A percentile compares a stretch with the other conserved stretches of the same genome.
phyloP scores from a whole-genome alignment of 1,140 invertebrate species.

The Pantala flavescens region DNA sequence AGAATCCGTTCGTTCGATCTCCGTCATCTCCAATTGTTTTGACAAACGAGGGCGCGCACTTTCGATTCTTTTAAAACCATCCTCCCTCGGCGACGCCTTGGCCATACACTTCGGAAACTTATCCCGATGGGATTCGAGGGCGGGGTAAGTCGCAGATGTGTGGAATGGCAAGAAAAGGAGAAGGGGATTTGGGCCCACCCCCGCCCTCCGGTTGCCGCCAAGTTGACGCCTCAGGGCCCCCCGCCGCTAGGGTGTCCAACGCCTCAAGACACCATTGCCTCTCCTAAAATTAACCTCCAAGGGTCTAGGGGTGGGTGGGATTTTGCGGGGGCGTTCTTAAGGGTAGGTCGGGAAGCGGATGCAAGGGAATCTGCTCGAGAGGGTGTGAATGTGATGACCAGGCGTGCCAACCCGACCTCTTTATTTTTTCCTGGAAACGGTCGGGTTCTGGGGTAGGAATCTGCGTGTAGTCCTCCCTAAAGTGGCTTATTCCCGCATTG shows the following conservation, averaged over 20 bases:
- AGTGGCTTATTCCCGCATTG: too few species aligned
- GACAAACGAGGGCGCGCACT: too few species aligned
- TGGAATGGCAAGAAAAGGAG: neutral
- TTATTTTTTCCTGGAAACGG: neutral
- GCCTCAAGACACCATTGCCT: neutral
- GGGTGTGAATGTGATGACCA: slow-evolving; percentile 7
- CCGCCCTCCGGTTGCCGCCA: neutral
- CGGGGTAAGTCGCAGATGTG: neutral
- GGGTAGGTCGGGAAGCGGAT: slow-evolving; percentile 5
- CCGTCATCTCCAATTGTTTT: too few species aligned
- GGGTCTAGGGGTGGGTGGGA: neutral
- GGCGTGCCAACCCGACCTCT: neutral
- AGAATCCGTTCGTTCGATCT: too few species aligned
- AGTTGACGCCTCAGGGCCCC: neutral
- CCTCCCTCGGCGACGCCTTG: neutral
- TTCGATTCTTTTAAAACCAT: too few species aligned
- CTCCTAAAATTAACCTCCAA: slow-evolving; percentile 1
- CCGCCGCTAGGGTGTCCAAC: neutral
- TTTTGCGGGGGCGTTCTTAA: neutral
- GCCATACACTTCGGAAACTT: neutral
- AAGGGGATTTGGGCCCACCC: neutral
- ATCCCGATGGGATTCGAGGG: too few species aligned
- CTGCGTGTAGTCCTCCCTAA: neutral
- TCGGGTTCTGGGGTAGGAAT: neutral
- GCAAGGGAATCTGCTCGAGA: neutral